Base-by-base conservation (phyloP, 2,113 vertebrate genomes). In the Nematolebias whitei region DNA sequence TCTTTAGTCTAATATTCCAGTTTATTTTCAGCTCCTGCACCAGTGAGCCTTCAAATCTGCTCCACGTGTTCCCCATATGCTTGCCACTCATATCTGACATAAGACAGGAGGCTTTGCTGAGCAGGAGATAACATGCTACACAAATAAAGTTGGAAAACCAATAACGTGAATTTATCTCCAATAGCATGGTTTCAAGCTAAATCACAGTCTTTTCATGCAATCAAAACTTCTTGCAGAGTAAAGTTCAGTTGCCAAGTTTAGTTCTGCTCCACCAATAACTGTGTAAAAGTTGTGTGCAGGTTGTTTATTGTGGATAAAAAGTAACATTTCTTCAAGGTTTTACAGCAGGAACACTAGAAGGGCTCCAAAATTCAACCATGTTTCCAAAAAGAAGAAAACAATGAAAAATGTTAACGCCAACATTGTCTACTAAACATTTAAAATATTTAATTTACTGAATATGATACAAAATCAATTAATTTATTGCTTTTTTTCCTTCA, bases 31-130 rank as follows among this genome's bases (percentile, higher is more conserved):
- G 50, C 74, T 60, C 23, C 26, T 76, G 53, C 84, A 53, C 41
- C 68, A 69, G 52, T 75, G 58, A 73, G 63, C 24, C 47, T 54
- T 14, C 43, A 57, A 68, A 22, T 64, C 69, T 60, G 63, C 35
- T 53, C 4, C 76, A 80, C 74, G 74, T 81, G 74, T 32, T 52
- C 11, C 13, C 65, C 76, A 80, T 68, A 79, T 78, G 74, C 57
- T 67, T 12, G 15, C 3, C 5, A 1, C 53, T 69, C 52, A 22
- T 58, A 50, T 71, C 51, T 68, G 15, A 58, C 57, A 62, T 73
- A 22, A 53, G 32, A 32, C 4, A 50, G 64, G 47, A 73, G 73
- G 47, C 55, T 71, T 61, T 61, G 58, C 48, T 67, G 63, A 72
- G 48, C 41, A 50, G 40, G n/a, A 35, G 2, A 64, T 23, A 50